phyloP scores from a whole-genome alignment of 2,113 vertebrate genomes.

The Nycticebus coucang region DNA sequence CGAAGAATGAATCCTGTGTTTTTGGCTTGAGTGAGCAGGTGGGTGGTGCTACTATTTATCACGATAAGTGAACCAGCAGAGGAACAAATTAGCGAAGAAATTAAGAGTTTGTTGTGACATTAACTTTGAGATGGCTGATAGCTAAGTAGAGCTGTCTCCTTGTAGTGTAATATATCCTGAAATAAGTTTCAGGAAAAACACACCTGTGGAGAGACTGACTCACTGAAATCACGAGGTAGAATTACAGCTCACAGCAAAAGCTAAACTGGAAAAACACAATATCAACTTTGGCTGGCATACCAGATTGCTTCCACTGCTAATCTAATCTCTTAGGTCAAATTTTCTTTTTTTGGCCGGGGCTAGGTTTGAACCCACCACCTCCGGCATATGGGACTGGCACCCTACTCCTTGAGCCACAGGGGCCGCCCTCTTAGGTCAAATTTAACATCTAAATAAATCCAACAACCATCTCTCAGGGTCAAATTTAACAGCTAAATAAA shows the following conservation, averaged over 20 bases:
- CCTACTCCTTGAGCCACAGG: too few species aligned
- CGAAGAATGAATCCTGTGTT: neutral
- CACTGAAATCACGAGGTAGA: neutral
- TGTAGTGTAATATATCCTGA: neutral
- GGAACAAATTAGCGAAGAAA: neutral
- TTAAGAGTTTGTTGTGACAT: neutral
- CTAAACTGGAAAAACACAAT: neutral
- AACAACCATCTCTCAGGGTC: neutral
- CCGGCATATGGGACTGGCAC: too few species aligned
- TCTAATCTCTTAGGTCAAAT: too few species aligned
- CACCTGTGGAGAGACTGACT: neutral
- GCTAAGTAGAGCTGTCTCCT: neutral
- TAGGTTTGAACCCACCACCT: too few species aligned
- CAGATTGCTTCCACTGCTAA: neutral
- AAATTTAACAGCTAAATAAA: constrained; percentile 42
- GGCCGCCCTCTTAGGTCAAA: too few species aligned
- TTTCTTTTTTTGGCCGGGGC: too few species aligned
- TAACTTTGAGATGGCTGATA: neutral
- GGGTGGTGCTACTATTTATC: neutral
- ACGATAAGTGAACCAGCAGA: neutral
- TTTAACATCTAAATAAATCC: too few species aligned
- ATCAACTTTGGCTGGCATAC: neutral
- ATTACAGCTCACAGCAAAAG: neutral
- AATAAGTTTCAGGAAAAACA: neutral
- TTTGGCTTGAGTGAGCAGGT: neutral